A percentile compares a stretch with the other conserved stretches of the same genome.
phyloP scores from a whole-genome alignment of 2,797 vertebrate genomes.

The Silurus aristotelis region DNA sequence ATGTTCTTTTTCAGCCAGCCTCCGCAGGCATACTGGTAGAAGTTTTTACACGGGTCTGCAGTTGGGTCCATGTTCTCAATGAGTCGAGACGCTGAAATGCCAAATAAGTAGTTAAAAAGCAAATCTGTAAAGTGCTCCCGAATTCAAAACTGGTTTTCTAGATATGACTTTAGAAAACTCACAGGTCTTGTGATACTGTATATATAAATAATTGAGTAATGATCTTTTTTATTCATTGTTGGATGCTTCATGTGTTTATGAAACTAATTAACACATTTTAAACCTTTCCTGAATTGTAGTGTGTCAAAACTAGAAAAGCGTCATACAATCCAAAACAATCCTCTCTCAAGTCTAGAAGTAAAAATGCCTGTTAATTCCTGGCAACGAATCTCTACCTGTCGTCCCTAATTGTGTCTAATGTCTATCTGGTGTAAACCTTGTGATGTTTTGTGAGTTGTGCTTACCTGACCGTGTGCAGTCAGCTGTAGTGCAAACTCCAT shows the following conservation, averaged over 20 bases:
- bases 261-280: background rate
- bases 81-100: slow-evolving; percentile 84
- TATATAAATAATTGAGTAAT: background rate
- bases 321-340: background rate
- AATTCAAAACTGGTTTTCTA: background rate
- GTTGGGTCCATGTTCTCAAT: slow-evolving; percentile 89
- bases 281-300: background rate
- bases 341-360: background rate
- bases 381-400: too few species aligned
- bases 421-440: background rate
- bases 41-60: slow-evolving; percentile 84
- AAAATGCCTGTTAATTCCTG: background rate
- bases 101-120: slow-evolving; percentile 20
- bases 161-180: background rate
- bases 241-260: background rate
- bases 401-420: background rate
- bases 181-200: background rate
- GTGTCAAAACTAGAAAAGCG: background rate
- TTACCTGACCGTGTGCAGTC: slow-evolving; percentile 94
- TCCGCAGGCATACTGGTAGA: slow-evolving; percentile 93
- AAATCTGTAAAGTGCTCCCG: background rate
- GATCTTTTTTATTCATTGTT: background rate
- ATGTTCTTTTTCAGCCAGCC: slow-evolving; percentile 93
- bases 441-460: slow-evolving; percentile 48
- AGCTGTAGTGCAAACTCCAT: slow-evolving; percentile 88